These are phyloP conservation scores for Glaucomys volans DNA, from an alignment of 2,113 vertebrate species.

Conservation along the genomic window DNA sequence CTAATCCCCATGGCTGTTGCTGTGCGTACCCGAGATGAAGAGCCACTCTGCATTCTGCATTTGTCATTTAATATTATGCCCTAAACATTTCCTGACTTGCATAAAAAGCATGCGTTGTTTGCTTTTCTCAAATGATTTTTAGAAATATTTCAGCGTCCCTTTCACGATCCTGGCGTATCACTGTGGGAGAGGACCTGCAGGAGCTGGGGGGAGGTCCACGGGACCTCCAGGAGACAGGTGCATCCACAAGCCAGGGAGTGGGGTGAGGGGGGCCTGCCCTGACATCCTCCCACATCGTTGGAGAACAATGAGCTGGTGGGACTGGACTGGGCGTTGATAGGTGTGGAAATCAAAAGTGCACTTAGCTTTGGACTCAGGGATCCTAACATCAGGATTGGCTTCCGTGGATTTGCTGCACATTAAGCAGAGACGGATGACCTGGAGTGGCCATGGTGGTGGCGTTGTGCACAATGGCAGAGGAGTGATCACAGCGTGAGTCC, in stretches of 20 bases:
- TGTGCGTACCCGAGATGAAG: background rate
- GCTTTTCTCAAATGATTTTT: background rate
- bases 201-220: background rate
- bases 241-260: background rate
- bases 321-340: background rate
- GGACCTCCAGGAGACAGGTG: background rate
- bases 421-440: background rate
- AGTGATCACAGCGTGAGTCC: background rate
- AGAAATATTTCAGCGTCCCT: background rate
- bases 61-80: background rate
- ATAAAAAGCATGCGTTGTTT: background rate
- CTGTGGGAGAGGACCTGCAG: background rate
- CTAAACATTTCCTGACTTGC: background rate
- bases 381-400: background rate
- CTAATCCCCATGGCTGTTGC: background rate
- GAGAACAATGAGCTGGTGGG: background rate
- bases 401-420: background rate
- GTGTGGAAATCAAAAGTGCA: background rate
- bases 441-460: accelerated
- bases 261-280: background rate
- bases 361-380: background rate
- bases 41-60: background rate
- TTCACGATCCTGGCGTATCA: background rate
- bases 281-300: background rate
- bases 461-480: background rate